A percentile compares a stretch with the other conserved stretches of the same genome.
Conservation (phyloP, 1,140 invertebrate species). For the Bactericera cockerelli region DNA sequence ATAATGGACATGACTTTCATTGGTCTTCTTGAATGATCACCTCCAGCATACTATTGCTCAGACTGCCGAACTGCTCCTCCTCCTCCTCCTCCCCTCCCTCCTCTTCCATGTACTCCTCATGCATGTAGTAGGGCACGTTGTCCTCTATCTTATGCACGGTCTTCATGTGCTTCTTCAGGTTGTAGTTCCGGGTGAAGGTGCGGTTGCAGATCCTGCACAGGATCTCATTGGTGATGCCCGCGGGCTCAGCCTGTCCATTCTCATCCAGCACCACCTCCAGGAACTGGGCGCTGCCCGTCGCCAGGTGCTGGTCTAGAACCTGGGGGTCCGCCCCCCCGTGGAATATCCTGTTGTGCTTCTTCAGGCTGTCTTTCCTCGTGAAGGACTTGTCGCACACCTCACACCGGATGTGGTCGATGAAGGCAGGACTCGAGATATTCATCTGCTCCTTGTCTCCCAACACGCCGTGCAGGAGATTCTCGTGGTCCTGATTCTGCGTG, state of each 20-base stretch:
- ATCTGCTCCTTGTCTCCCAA: background rate
- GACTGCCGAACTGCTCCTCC: background rate
- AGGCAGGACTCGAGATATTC: no score
- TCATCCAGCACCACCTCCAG: background rate
- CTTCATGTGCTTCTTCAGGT: background rate
- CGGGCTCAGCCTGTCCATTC: background rate
- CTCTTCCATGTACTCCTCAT: background rate
- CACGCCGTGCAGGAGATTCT: background rate
- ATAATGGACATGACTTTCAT: no score
- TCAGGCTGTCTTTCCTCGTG: background rate
- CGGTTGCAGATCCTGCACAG: background rate
- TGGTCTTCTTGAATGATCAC: conserved; percentile 1
- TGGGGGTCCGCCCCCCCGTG: background rate
- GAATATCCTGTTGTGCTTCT: background rate
- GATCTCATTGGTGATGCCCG: background rate
- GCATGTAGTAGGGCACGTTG: background rate
- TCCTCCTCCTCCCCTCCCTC: background rate
- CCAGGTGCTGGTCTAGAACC: background rate
- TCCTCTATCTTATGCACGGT: background rate
- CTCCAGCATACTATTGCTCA: conserved; percentile 5
- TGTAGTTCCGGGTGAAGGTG: background rate
- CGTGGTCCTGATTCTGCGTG: background rate
- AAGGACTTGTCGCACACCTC: background rate
- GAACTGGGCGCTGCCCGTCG: background rate
- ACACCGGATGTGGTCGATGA: background rate